Evolutionary conservation across 1,140 invertebrate genomes (phyloP).

Genomic region (Lithobius niger): DNA sequence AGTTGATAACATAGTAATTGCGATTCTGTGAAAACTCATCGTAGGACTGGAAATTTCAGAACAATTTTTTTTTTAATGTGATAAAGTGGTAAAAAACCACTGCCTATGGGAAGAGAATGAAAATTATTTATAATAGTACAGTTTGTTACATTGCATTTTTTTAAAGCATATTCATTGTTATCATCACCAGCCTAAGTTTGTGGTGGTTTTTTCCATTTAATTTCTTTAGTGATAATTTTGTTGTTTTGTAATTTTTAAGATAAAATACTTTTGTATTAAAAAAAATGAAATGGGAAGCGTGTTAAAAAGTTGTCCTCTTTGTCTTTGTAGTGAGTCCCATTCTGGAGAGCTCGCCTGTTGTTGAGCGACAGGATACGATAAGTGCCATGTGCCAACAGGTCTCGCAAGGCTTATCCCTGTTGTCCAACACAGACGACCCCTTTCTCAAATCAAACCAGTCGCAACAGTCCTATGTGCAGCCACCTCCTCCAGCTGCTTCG

Average conservation of each 20-base stretch:
- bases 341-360: constrained; percentile 55
- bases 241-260: too few species aligned
- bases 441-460: constrained; percentile 18
- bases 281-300: too few species aligned
- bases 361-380: constrained; percentile 48
- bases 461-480: constrained; percentile 13
- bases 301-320: too few species aligned
- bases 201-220: not conserved
- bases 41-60: too few species aligned
- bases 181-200: too few species aligned
- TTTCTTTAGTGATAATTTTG: not conserved
- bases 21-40: too few species aligned
- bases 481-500: constrained; percentile 11
- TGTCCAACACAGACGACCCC: constrained; percentile 54
- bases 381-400: constrained; percentile 78
- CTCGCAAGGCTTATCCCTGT: constrained; percentile 61
- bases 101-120: too few species aligned
- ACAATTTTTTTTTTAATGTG: too few species aligned
- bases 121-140: too few species aligned
- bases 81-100: too few species aligned
- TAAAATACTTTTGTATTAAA: too few species aligned
- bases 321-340: constrained; percentile 52
- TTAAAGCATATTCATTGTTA: not conserved
- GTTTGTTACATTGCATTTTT: not conserved
- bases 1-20: too few species aligned